Percentiles rank a stretch among this genome's conserved stretches.
phyloP scores from a whole-genome alignment of 2,113 vertebrate genomes.

The Odontesthes bonariensis region DNA sequence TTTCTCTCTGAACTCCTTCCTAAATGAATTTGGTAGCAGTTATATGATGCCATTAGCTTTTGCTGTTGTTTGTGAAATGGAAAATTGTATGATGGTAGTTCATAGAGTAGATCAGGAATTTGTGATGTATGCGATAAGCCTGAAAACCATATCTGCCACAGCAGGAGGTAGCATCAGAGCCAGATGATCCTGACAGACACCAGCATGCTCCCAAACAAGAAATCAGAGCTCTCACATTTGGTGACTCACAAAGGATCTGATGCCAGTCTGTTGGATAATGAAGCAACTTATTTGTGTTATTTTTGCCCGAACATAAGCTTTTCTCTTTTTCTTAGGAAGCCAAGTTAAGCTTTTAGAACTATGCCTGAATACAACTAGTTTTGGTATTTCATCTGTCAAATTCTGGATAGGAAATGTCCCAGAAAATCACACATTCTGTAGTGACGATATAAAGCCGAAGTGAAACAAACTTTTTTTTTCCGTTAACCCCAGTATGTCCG shows the following conservation, averaged over 20 bases:
- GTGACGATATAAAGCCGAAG: background rate
- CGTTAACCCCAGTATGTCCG: too few relatives aligned
- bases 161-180: constrained; percentile 34
- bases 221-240: constrained; percentile 7
- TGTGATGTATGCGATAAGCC: constrained; percentile 59
- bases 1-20: background rate
- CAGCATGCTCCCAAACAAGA: constrained; percentile 1
- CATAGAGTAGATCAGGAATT: background rate
- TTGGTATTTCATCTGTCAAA: background rate
- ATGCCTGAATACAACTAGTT: background rate
- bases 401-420: background rate
- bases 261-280: constrained; percentile 15
- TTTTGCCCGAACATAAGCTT: background rate
- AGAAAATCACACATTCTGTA: too few relatives aligned
- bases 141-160: constrained; percentile 31
- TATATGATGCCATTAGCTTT: constrained; percentile 19
- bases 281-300: background rate
- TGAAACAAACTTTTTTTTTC: too few relatives aligned
- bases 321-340: background rate
- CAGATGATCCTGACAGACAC: constrained; percentile 25
- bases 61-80: constrained; percentile 5
- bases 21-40: constrained; percentile 14
- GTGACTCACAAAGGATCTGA: constrained; percentile 1
- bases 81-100: background rate
- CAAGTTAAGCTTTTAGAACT: background rate